Conservation (phyloP, 2,113 vertebrate species). For the Apeltes quadracus region DNA sequence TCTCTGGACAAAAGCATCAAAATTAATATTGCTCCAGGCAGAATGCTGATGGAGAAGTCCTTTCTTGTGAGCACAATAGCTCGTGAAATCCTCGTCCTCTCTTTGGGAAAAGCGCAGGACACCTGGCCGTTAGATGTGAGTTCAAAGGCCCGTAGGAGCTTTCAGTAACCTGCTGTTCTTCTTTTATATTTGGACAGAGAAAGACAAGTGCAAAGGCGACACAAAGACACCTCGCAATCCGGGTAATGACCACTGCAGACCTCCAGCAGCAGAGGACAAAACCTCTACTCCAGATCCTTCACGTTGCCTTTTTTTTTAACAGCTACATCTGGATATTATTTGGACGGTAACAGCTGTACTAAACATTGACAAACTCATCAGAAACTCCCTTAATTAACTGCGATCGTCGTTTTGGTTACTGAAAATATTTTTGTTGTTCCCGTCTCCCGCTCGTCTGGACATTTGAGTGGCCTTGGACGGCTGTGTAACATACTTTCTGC, state of each 20-base stretch:
- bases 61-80: conserved; percentile 68
- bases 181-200: conserved; percentile 37
- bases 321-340: conserved; percentile 74
- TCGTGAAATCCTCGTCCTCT: conserved; percentile 52
- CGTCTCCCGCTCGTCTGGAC: conserved; percentile 65
- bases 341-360: conserved; percentile 66
- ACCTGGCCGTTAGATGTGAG: conserved; percentile 67
- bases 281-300: conserved; percentile 44
- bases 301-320: conserved; percentile 49
- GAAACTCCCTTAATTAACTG: conserved; percentile 67
- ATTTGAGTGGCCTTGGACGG: conserved; percentile 70
- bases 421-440: conserved; percentile 76
- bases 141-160: conserved; percentile 64
- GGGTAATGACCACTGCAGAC: conserved; percentile 61
- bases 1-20: conserved; percentile 51
- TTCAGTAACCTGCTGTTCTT: conserved; percentile 48
- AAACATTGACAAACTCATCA: conserved; percentile 66
- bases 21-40: conserved; percentile 59
- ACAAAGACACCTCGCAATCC: conserved; percentile 68
- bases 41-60: conserved; percentile 51
- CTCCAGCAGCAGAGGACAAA: conserved; percentile 31
- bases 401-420: conserved; percentile 74
- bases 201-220: conserved; percentile 60
- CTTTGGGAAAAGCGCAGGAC: conserved; percentile 55
- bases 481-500: conserved; percentile 73